Evolutionary conservation across 2,888 invertebrate genomes (phyloP).

Genomic region (Drosophila nigricruria): DNA sequence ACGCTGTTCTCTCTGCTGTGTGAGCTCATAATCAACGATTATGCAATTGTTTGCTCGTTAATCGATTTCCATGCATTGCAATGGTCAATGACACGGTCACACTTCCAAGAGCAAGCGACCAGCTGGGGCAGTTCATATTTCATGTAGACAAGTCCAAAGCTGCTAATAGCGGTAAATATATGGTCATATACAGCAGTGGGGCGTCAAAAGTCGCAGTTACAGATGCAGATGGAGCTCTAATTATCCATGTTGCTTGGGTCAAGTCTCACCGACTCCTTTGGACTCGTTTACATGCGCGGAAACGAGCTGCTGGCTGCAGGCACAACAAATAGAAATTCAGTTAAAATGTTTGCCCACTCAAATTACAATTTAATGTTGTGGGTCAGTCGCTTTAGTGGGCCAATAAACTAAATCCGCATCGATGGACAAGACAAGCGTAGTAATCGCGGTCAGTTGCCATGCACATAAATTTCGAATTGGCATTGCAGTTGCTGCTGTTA

Average conservation of each 20-base stretch:
- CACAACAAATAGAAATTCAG: constrained; percentile 47
- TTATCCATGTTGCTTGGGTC: constrained; percentile 37
- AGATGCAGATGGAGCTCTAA: constrained; percentile 48
- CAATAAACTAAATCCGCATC: constrained; percentile 70
- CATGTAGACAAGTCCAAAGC: constrained; percentile 29
- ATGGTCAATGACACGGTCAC: constrained; percentile 58
- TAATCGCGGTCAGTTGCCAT: constrained; percentile 59
- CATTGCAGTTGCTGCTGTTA: constrained; percentile 44
- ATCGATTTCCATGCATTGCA: constrained; percentile 62
- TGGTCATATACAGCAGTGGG: constrained; percentile 50
- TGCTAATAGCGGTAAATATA: constrained; percentile 45
- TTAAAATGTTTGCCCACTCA: constrained; percentile 77
- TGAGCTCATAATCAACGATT: constrained; percentile 57
- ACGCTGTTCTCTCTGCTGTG: constrained; percentile 29
- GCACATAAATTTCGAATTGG: constrained; percentile 74
- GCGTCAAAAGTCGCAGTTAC: constrained; percentile 64
- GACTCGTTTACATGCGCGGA: constrained; percentile 32
- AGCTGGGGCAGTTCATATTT: constrained; percentile 33
- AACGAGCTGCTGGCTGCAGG: constrained; percentile 21
- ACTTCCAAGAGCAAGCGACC: constrained; percentile 4
- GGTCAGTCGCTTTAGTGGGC: constrained; percentile 78
- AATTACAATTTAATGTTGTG: constrained; percentile 80
- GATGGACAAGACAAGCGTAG: constrained; percentile 64
- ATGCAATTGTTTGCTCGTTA: constrained; percentile 63
- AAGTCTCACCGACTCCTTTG: constrained; percentile 20